Percentiles rank a stretch among this genome's conserved stretches.
Conservation (phyloP, 2,113 vertebrate genomes). For the Setophaga coronata region DNA sequence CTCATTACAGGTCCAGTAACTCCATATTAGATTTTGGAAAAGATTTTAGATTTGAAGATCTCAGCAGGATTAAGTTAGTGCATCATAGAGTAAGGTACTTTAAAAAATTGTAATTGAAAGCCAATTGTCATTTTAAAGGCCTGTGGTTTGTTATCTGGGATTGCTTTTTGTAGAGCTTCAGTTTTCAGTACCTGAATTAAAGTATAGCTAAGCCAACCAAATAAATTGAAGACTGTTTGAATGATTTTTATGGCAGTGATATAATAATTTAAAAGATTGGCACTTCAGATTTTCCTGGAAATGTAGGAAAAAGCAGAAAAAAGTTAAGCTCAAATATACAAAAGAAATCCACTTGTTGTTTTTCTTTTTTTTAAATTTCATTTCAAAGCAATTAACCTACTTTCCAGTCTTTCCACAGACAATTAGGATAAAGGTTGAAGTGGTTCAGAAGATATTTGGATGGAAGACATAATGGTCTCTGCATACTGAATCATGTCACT, state of each 20-base stretch:
- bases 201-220: conserved; percentile 4
- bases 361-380: not conserved
- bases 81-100: rapidly evolving
- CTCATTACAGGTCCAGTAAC: not conserved
- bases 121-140: not conserved
- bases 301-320: conserved; percentile 47
- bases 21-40: not conserved
- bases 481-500: not conserved
- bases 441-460: conserved; percentile 24
- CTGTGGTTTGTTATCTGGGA: not conserved
- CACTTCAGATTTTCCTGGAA: conserved; percentile 70
- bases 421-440: conserved; percentile 36
- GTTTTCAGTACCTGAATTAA: conserved; percentile 10
- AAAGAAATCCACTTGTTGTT: not conserved
- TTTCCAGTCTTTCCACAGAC: conserved; percentile 58
- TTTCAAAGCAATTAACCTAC: conserved; percentile 31
- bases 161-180: not conserved
- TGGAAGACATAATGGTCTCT: not conserved
- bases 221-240: conserved; percentile 40
- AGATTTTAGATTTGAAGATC: not conserved
- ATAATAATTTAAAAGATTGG: conserved; percentile 53
- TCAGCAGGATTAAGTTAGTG: not conserved
- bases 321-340: conserved; percentile 39
- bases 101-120: not conserved
- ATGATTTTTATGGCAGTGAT: conserved; percentile 60